These are phyloP conservation scores for Himalopsyche tibetana DNA, from an alignment of 2,888 invertebrate species.

Conservation along the genomic window DNA sequence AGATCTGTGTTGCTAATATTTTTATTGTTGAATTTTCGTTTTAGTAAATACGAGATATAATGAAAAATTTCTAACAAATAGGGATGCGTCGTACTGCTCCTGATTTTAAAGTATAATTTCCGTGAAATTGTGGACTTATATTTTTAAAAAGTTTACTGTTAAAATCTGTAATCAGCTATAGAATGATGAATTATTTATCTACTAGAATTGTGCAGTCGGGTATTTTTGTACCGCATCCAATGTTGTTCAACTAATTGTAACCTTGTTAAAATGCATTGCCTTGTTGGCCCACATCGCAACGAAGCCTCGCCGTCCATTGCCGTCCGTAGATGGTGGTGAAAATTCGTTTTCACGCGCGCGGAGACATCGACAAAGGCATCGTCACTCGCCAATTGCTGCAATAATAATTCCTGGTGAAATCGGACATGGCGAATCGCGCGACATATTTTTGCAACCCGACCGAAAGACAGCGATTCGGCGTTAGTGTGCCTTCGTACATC, in stretches of 20 bases:
- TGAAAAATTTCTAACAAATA: too few species aligned
- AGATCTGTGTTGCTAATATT: too few species aligned
- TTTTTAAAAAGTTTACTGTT: too few species aligned
- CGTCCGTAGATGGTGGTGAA: constrained; percentile 4
- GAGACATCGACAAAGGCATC: constrained; percentile 21
- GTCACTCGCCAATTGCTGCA: background rate
- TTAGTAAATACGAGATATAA: too few species aligned
- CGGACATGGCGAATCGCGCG: constrained; percentile 34
- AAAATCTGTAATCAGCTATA: too few species aligned
- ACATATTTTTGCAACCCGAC: constrained; percentile 4
- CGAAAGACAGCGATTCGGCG: background rate
- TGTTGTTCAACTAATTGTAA: background rate
- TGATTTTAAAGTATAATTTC: too few species aligned
- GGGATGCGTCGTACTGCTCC: too few species aligned
- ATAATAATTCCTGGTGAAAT: constrained; percentile 3
- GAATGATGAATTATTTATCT: too few species aligned
- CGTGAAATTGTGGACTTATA: too few species aligned
- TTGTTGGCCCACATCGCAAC: background rate
- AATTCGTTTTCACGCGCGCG: background rate
- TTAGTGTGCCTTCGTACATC: background rate
- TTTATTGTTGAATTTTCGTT: too few species aligned
- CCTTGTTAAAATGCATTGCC: constrained; percentile 21
- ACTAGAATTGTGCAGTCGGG: too few species aligned
- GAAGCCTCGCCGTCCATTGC: constrained; percentile 22
- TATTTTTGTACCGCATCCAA: background rate